Evolutionary conservation across 2,797 vertebrate species (phyloP).

Genomic region (Micrastur ruficollis): DNA sequence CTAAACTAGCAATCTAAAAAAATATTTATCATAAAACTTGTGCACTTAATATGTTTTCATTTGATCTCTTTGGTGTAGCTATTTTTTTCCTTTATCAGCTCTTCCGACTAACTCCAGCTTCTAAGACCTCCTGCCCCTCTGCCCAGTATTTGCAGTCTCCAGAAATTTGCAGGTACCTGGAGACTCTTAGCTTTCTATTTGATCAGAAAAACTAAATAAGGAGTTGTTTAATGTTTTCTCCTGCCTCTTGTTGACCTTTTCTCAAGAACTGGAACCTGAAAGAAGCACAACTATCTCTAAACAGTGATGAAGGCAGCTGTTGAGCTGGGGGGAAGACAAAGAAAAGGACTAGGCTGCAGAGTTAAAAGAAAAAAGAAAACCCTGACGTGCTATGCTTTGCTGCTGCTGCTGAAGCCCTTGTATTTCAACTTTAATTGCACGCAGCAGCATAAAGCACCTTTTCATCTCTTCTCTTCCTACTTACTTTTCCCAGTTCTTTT

Average conservation of each 20-base stretch:
- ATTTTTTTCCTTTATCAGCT: background rate
- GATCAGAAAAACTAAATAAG: background rate
- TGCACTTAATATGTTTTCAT: background rate
- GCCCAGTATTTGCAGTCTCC: background rate
- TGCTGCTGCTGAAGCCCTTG: background rate
- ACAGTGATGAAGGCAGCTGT: background rate
- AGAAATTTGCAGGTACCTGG: background rate
- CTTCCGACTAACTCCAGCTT: background rate
- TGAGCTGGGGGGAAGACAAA: background rate
- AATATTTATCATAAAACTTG: background rate
- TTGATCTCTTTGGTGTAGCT: background rate
- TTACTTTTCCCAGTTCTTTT: background rate
- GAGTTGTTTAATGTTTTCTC: background rate
- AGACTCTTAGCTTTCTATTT: background rate
- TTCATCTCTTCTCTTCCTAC: background rate
- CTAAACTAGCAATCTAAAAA: background rate
- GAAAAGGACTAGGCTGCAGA: background rate
- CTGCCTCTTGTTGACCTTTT: background rate
- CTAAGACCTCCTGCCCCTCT: background rate
- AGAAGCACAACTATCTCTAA: background rate
- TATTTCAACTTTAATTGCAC: background rate
- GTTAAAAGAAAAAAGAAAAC: background rate
- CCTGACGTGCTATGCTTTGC: background rate
- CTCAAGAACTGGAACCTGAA: background rate
- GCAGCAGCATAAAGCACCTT: background rate